phyloP scores from a whole-genome alignment of 2,888 invertebrate genomes.

The Eristalis tenax region DNA sequence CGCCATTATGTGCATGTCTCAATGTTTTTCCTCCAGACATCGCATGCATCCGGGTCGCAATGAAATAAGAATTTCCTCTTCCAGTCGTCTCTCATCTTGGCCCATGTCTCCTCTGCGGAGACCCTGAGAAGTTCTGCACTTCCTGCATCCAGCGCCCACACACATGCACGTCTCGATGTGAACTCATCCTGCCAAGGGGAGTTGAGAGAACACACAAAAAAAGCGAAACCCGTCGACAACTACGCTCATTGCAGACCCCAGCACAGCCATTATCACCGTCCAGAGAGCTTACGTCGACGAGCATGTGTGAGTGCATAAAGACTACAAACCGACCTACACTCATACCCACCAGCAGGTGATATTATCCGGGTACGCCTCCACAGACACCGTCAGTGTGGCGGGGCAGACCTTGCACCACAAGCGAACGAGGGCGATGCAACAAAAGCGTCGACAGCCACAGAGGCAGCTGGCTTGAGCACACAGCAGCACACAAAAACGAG shows the following conservation, averaged over 20 bases:
- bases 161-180: background rate
- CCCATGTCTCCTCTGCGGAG: constrained; percentile 35
- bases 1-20: background rate
- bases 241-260: constrained; percentile 50
- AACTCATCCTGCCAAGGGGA: constrained; percentile 24
- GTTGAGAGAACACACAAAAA: constrained; percentile 22
- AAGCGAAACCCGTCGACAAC: constrained; percentile 29
- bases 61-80: constrained; percentile 54
- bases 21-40: constrained; percentile 1
- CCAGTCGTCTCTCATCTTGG: constrained; percentile 35
- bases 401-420: constrained; percentile 42
- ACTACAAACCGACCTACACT: no score
- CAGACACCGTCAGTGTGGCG: constrained; percentile 30
- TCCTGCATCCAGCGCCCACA: constrained; percentile 22
- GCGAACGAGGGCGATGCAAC: constrained; percentile 15
- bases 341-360: constrained; percentile 4
- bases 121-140: constrained; percentile 35
- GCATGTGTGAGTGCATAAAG: constrained; percentile 23
- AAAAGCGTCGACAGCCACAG: constrained; percentile 14
- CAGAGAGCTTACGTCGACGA: constrained; percentile 14
- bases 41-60: constrained; percentile 53
- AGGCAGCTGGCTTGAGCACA: constrained; percentile 16
- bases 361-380: constrained; percentile 38
- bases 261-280: constrained; percentile 54
- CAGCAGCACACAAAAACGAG: constrained; percentile 18